These are phyloP conservation scores for Anastrepha obliqua DNA, from an alignment of 1,140 invertebrate species.

Conservation along the genomic window DNA sequence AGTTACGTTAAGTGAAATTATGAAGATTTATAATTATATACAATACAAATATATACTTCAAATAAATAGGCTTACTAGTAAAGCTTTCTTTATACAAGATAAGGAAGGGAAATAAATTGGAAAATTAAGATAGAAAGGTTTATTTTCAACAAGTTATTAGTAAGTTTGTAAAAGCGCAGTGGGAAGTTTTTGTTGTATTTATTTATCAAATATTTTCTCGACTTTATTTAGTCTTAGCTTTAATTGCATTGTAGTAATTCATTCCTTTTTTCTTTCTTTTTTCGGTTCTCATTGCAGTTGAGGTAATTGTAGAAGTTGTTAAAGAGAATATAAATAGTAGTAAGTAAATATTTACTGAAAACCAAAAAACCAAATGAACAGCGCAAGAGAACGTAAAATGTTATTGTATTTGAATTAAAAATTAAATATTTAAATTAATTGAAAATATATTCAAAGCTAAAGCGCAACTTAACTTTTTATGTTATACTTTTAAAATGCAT, in stretches of 20 bases:
- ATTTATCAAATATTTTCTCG: slow-evolving; percentile 54
- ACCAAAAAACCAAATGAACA: slow-evolving; percentile 25
- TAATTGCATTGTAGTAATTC: slow-evolving; percentile 14
- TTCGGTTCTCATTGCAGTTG: slow-evolving; percentile 41
- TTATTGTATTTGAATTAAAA: neutral
- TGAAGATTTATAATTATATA: slow-evolving; percentile 35
- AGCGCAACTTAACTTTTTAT: slow-evolving; percentile 22
- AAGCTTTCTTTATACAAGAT: slow-evolving; percentile 41
- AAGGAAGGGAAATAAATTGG: neutral
- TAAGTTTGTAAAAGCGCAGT: slow-evolving; percentile 71
- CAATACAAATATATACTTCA: slow-evolving; percentile 23
- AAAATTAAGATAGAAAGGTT: slow-evolving; percentile 32
- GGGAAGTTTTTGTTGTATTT: slow-evolving; percentile 74
- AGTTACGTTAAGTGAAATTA: slow-evolving; percentile 48
- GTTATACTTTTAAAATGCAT: slow-evolving; percentile 9
- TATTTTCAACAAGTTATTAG: slow-evolving; percentile 43
- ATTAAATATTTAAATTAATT: neutral
- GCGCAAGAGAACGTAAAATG: neutral
- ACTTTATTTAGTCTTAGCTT: slow-evolving; percentile 42
- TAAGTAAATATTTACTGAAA: slow-evolving; percentile 38
- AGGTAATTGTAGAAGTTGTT: slow-evolving; percentile 24
- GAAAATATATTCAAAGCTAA: neutral
- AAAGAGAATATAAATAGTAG: slow-evolving; percentile 3
- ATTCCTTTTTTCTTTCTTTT: slow-evolving; percentile 22
- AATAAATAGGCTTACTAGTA: slow-evolving; percentile 53